These are phyloP conservation scores for Zygothrica quintamaculata DNA, from an alignment of 2,888 invertebrate species.

Conservation along the genomic window DNA sequence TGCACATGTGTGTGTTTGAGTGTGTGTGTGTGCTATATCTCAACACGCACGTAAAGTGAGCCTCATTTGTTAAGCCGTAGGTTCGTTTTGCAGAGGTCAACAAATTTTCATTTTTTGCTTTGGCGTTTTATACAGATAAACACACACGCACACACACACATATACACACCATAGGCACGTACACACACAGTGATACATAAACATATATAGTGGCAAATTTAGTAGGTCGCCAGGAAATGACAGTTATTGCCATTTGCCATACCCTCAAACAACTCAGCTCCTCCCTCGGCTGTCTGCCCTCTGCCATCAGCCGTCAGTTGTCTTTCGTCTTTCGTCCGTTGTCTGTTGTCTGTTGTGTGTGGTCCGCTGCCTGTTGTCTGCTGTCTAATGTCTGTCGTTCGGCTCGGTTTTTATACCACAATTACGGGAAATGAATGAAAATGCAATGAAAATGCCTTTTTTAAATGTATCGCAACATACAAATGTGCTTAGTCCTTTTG, in stretches of 20 bases:
- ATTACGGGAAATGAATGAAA: constrained; percentile 75
- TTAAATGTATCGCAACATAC: constrained; percentile 50
- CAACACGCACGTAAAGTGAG: constrained; percentile 47
- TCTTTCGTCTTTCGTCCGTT: neutral
- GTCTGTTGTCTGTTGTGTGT: too few relatives aligned
- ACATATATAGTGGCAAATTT: constrained; percentile 44
- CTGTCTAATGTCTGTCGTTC: constrained; percentile 4
- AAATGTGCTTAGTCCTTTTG: neutral
- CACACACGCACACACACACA: constrained; percentile 10
- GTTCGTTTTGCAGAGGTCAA: constrained; percentile 66
- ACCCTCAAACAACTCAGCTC: neutral
- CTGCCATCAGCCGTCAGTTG: neutral
- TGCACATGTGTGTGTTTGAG: constrained; percentile 43
- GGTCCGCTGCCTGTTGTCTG: neutral
- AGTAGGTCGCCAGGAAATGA: constrained; percentile 74
- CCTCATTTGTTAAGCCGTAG: constrained; percentile 54
- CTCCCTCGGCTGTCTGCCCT: neutral
- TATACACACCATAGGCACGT: constrained; percentile 6
- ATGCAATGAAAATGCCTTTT: constrained; percentile 70
- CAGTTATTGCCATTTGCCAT: constrained; percentile 71
- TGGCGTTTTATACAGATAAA: constrained; percentile 23
- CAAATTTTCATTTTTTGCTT: constrained; percentile 67
- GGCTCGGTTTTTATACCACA: constrained; percentile 70
- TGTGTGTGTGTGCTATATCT: constrained; percentile 16
- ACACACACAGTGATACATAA: constrained; percentile 8